Evolutionary conservation across 64 coral and sea anemone species (phyloP).

Genomic region (Pachyseris speciosa): DNA sequence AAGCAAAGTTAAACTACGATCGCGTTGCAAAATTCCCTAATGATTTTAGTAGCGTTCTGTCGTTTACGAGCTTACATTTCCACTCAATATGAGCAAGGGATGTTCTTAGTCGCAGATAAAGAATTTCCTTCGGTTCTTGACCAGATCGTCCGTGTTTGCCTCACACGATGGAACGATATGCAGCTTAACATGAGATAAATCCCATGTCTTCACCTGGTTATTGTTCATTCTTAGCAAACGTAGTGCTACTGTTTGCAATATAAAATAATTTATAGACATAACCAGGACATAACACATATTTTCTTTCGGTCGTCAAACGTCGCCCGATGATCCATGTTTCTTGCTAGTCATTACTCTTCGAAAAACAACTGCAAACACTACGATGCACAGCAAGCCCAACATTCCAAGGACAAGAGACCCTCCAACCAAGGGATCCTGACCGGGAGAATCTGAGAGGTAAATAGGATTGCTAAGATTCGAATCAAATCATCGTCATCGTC

Average conservation of each 20-base stretch:
- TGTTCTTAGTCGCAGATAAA: no score
- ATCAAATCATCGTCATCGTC: no score
- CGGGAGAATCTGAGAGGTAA: background rate
- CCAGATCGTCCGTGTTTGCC: no score
- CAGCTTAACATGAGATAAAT: background rate
- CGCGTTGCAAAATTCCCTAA: no score
- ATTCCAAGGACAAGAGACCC: constrained; percentile 14
- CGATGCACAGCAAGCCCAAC: background rate
- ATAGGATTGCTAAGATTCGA: background rate
- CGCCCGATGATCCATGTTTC: background rate
- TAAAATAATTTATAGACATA: background rate
- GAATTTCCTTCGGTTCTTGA: no score
- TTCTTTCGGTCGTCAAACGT: background rate
- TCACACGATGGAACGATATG: background rate
- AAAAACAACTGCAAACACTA: constrained; percentile 1
- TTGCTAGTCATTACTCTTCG: background rate
- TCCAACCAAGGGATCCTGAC: background rate
- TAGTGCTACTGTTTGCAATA: background rate
- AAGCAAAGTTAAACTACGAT: no score
- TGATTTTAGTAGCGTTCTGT: no score
- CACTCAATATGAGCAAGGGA: no score
- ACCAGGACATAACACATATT: background rate
- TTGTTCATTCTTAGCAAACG: background rate
- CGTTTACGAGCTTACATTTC: no score
- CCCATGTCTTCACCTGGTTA: background rate